These are phyloP conservation scores for Leptinotarsa texana DNA, from an alignment of 1,140 invertebrate species.

Conservation along the genomic window DNA sequence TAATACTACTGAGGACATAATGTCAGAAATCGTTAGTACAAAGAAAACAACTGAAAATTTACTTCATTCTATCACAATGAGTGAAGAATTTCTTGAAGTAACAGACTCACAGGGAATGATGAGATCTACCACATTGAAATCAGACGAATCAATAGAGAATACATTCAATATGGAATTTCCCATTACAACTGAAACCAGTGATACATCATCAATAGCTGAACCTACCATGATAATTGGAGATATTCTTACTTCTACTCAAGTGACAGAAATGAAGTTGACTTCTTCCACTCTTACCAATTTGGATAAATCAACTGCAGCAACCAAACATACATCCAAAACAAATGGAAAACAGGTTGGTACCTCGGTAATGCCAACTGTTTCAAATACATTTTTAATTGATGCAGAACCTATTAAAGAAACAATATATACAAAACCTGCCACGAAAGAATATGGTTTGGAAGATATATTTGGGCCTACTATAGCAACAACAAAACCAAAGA, in stretches of 20 bases:
- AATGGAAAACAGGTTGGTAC: too few species aligned
- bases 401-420: conserved; percentile 20
- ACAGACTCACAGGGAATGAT: too few species aligned
- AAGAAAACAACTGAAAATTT: background rate
- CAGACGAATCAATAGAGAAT: too few species aligned
- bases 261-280: background rate
- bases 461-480: conserved; percentile 41
- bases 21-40: background rate
- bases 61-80: too few species aligned
- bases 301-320: too few species aligned
- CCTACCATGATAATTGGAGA: background rate
- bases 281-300: too few species aligned
- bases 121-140: too few species aligned
- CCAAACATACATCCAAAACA: too few species aligned
- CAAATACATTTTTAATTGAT: conserved; percentile 34
- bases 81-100: too few species aligned
- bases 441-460: conserved; percentile 37
- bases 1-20: conserved; percentile 4
- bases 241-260: background rate
- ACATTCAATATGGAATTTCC: background rate
- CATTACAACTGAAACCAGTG: background rate
- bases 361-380: conserved; percentile 2
- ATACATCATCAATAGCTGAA: background rate
- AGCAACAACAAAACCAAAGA: conserved; percentile 14
- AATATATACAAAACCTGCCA: conserved; percentile 26